Percentiles rank a stretch among this genome's conserved stretches.
Conservation (phyloP, 2,888 invertebrate genomes). For the Chrysina gloriosa region DNA sequence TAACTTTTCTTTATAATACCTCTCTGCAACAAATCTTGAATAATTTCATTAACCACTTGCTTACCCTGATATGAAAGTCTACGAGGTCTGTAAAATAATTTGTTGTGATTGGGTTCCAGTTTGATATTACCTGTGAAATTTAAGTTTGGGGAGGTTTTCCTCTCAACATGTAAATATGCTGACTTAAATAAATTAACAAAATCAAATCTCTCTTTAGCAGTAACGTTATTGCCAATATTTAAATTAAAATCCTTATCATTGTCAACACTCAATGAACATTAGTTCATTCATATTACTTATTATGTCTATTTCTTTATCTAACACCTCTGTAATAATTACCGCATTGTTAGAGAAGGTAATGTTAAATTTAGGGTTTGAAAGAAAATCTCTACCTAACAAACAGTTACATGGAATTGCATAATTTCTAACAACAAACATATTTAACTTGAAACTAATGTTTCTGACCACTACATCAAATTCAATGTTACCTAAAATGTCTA, state of each 20-base stretch:
- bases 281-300: too few relatives aligned
- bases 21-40: constrained; percentile 8
- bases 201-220: neutral
- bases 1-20: too few relatives aligned
- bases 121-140: neutral
- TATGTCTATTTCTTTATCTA: too few relatives aligned
- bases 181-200: too few relatives aligned
- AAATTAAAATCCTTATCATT: neutral
- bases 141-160: neutral
- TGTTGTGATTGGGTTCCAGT: neutral
- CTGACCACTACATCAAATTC: neutral
- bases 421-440: neutral
- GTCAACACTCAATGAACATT: neutral
- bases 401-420: neutral
- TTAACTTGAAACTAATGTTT: neutral
- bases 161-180: neutral
- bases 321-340: too few relatives aligned
- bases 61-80: constrained; percentile 21
- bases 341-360: neutral
- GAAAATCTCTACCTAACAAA: constrained; percentile 1
- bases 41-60: constrained; percentile 21
- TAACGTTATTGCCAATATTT: neutral
- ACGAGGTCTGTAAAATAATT: constrained; percentile 28
- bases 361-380: neutral
- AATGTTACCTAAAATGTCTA: neutral